These are phyloP conservation scores for Seladonia tumulorum DNA, from an alignment of 2,888 invertebrate genomes.

Conservation along the genomic window DNA sequence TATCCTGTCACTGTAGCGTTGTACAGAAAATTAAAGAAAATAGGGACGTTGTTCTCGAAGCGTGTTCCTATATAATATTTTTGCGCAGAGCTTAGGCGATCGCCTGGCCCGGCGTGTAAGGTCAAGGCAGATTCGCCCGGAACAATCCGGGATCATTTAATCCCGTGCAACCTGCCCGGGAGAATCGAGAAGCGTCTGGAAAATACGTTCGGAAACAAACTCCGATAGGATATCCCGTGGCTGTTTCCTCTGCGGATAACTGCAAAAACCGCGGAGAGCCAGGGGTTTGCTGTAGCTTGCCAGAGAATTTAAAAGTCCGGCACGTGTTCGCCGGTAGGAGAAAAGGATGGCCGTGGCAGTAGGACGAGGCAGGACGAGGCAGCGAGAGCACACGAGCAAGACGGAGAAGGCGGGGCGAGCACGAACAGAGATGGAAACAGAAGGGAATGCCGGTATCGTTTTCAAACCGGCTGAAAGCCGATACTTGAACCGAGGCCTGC, in stretches of 20 bases:
- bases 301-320: constrained; percentile 62
- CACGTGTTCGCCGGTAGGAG: constrained; percentile 53
- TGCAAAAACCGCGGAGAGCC: constrained; percentile 54
- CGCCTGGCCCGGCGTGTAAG: neutral
- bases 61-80: no score
- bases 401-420: constrained; percentile 6
- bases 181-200: constrained; percentile 9
- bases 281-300: constrained; percentile 14
- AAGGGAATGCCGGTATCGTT: constrained; percentile 75
- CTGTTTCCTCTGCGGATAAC: constrained; percentile 46
- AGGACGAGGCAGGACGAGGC: neutral
- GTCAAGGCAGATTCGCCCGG: neutral
- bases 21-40: no score
- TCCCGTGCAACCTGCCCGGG: neutral
- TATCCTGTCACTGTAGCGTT: no score
- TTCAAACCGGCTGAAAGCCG: constrained; percentile 78
- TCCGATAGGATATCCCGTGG: constrained; percentile 31
- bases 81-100: neutral
- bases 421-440: constrained; percentile 31
- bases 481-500: constrained; percentile 75
- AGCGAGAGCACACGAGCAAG: neutral
- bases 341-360: neutral
- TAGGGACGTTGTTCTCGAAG: no score
- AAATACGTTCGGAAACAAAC: constrained; percentile 20
- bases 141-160: constrained; percentile 3